phyloP scores from a whole-genome alignment of 2,888 invertebrate genomes.

The Yponomeuta plumbellus region DNA sequence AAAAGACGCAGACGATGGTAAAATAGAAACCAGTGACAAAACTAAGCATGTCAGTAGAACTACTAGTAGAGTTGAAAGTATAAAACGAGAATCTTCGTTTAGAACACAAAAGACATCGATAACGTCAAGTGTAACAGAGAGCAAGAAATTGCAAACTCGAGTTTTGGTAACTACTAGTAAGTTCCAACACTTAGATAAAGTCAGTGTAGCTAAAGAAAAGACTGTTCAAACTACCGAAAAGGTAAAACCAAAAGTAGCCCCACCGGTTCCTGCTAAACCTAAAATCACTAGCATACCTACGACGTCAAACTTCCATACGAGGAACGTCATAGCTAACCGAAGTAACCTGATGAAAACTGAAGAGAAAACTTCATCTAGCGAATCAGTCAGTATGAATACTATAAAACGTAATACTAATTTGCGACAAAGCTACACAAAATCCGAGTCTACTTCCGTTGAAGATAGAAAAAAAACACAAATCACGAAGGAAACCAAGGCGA shows the following conservation, averaged over 20 bases:
- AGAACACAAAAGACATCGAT: conserved; percentile 44
- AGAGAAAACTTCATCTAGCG: conserved; percentile 45
- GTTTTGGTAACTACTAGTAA: conserved; percentile 37
- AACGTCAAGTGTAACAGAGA: conserved; percentile 38
- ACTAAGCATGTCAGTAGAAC: conserved; percentile 39
- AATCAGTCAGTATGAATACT: conserved; percentile 47
- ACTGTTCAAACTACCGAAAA: conserved; percentile 33
- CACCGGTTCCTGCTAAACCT: conserved; percentile 81
- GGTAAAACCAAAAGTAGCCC: conserved; percentile 73
- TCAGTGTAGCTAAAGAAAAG: conserved; percentile 24
- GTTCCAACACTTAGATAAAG: conserved; percentile 32
- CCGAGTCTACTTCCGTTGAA: conserved; percentile 41
- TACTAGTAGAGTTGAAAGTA: conserved; percentile 45
- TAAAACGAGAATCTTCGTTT: conserved; percentile 48
- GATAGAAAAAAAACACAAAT: conserved; percentile 28
- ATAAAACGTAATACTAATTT: conserved; percentile 45
- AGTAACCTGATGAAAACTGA: conserved; percentile 33
- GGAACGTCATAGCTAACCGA: conserved; percentile 29
- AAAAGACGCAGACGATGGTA: conserved; percentile 69
- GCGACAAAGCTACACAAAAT: conserved; percentile 33
- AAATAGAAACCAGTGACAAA: conserved; percentile 31
- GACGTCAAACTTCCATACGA: conserved; percentile 34
- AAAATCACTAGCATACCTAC: conserved; percentile 50
- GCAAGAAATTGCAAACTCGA: conserved; percentile 38
- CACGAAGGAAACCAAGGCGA: not conserved